Base-by-base conservation (phyloP, 1,140 invertebrate species). In the Melanaphis sacchari region DNA sequence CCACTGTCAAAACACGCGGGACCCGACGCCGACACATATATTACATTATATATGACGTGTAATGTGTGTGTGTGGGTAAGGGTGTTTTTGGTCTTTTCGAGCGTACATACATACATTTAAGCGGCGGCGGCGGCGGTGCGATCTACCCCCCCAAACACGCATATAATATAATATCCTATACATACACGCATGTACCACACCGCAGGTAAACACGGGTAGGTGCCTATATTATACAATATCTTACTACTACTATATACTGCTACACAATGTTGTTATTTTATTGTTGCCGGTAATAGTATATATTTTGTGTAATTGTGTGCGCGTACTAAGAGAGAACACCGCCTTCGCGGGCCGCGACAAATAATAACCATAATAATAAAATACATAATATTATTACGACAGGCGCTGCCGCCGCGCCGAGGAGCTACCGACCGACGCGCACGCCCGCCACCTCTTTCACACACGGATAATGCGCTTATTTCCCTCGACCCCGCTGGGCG, bases 1-100 rank as follows among this genome's bases (percentile, higher is more conserved):
- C 87, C 87, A 52, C 46, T 89, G 87, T 89, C 87, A 89, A 89
- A 89, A 89, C 87, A 89, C 87, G 9, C 85, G 85, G 46, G 18
- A n/a, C 5, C 43, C 43, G 82, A 40, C 2, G 41, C 85, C 41
- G 84, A 26, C 82, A 40, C 41, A 38, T 87, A 87, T 84, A 84
- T 84, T 84, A 87, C 41, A 85, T n/a, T n/a, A 31, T 43, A 85
- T 24, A 88, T 11, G 41, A 26, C 85, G 43, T n/a, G 85, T 26
- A 38, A 43, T 31, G 82, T 43, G 82, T 31, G 82, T 41, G 82
- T 41, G 40, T 43, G 31, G 31, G 84, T 43, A 43, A 31, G 84
- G 40, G 84, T 87, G 41, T 87, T 87, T 87, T 43, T 43, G 84
- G 41, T 87, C 41, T 87, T 46, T 88, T 49, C 46, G 43, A 88